A percentile compares a stretch with the other conserved stretches of the same genome.
These are phyloP conservation scores for Drosophila pandora DNA, from an alignment of 1,140 invertebrate species.

Conservation along the genomic window DNA sequence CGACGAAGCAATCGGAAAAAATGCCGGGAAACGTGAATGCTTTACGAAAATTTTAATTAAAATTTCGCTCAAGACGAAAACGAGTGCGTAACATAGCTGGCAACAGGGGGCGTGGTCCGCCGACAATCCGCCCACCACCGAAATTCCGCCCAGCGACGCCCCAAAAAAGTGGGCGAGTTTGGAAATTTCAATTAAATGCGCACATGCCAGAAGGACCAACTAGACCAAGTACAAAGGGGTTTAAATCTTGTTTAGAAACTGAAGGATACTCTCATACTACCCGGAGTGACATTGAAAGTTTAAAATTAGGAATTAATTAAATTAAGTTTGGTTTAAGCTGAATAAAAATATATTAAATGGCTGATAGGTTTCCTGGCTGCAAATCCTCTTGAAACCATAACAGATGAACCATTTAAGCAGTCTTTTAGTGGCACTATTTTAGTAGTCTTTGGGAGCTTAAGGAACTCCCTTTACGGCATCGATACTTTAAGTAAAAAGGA, in stretches of 20 bases:
- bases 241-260: conserved; percentile 5
- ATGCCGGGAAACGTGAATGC: conserved; percentile 49
- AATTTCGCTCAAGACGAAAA: conserved; percentile 60
- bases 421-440: background rate
- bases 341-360: too few relatives aligned
- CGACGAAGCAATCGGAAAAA: conserved; percentile 39
- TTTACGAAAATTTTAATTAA: conserved; percentile 79
- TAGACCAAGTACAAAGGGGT: conserved; percentile 35
- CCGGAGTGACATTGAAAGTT: background rate
- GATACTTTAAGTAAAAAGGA: background rate
- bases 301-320: background rate
- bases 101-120: conserved; percentile 29
- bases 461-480: conserved; percentile 34
- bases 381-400: too few relatives aligned
- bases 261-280: conserved; percentile 5
- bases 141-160: background rate
- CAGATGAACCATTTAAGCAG: too few relatives aligned
- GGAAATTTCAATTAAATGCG: conserved; percentile 80
- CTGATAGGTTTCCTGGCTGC: too few relatives aligned
- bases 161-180: conserved; percentile 55
- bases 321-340: too few relatives aligned
- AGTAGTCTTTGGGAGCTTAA: conserved; percentile 18
- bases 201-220: conserved; percentile 67
- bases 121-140: background rate
- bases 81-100: conserved; percentile 56